Evolutionary conservation across 2,888 invertebrate genomes (phyloP), one percentile per base, ranked within the genome.

Genomic region (Heteromyza rotundicornis): DNA sequence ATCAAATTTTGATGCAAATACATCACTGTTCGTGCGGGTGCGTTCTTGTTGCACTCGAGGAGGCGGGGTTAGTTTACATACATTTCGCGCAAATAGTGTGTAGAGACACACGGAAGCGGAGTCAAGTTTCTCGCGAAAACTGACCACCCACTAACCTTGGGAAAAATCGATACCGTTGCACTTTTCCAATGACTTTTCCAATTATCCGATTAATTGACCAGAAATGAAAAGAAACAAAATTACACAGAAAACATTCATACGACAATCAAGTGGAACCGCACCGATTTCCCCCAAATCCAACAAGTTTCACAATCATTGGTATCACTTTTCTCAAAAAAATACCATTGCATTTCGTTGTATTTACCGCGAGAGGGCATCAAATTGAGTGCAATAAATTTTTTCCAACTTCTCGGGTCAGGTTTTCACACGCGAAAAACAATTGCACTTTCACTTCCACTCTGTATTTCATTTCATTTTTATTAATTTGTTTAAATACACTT

Each of bases 101-200:
- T 20, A 47, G 5, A 47, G 3, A 47, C 14, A 19, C 2, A n/a
- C 14, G n/a, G 2, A 5, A 8, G 24, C 55, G 22, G 36, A 23
- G 22, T n/a, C 40, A 19, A 32, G 17, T 35, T 35, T 51, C 51
- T 36, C 57, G 58, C 58, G 57, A 40, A 59, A 36, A 55, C 55
- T 67, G 64, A 67, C 71, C 72, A 73, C 71, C 71, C 72, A 70
- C 70, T 71, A 70, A 70, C 71, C 71, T 72, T 73, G 74, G 69
- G 75, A 74, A 74, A 76, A 76, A 76, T 74, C 75, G 68, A 76
- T 76, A 73, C n/a, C n/a, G n/a, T 59, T 75, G 74, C 74, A 75
- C 63, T 67, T 63, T 62, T 58, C 68, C 66, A 67, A 68, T 70
- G 69, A 36, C 27, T 14, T 2, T 7, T 35, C 7, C 54, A 19